Evolutionary conservation across 2,888 invertebrate species (phyloP), one percentile per base, ranked within the genome.

Genomic region (Notodonta dromedarius): DNA sequence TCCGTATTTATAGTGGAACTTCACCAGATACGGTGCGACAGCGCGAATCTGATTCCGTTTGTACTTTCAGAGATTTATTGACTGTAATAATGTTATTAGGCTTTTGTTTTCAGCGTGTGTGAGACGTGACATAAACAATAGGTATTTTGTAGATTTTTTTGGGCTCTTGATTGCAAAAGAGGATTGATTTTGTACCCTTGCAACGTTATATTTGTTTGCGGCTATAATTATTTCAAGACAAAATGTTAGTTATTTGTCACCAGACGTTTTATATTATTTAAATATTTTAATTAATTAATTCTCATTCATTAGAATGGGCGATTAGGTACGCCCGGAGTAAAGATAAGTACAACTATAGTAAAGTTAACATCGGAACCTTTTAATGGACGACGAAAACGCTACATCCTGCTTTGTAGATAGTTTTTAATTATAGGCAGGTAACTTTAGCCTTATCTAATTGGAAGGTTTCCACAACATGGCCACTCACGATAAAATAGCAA

Each of bases 41-140:
- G 84, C 83, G 82, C 85, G 90, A 90, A 93, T 91, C 93, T 91
- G 92, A 93, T 93, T 89, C 93, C 91, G 91, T 82, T 88, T 82
- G 82, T 83, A 85, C 86, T 90, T 86, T 83, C 77, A 74, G 65
- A 83, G 89, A 91, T 89, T 91, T 91, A 90, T 89, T 80, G 87
- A 77, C 80, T 86, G 86, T 85, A 86, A 88, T 87, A 82, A 77
- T 79, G 66, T 74, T 75, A 74, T 75, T 69, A 75, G 60, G 64
- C 71, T 59, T 64, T 66, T 71, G 71, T 71, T 68, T 69, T 68
- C 59, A 60, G 59, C 46, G 44, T 39, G 13, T 39, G 57, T 2
- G 12, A 11, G 52, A 52, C 32, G 52, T 32, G 58, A 65, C 62
- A 74, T 74, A 76, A 74, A 75, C 77, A 75, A 75, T 71, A 76